phyloP scores from a whole-genome alignment of 2,797 vertebrate genomes.

The Discoglossus pictus region DNA sequence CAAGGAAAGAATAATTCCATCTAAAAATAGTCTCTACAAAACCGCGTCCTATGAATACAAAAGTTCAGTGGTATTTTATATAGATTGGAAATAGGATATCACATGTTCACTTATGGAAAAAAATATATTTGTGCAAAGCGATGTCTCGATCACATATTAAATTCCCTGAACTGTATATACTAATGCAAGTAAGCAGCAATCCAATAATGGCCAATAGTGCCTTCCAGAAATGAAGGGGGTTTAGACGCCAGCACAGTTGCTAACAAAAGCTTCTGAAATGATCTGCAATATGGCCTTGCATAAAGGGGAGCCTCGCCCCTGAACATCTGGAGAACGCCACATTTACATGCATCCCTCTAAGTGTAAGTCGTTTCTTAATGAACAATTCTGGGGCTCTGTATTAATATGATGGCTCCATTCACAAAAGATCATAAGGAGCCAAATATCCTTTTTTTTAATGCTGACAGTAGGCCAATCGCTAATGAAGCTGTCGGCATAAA shows the following conservation, averaged over 20 bases:
- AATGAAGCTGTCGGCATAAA: slow-evolving; percentile 78
- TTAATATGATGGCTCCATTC: slow-evolving; percentile 73
- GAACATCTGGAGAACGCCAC: slow-evolving; percentile 78
- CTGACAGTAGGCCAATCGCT: slow-evolving; percentile 75
- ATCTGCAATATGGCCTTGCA: slow-evolving; percentile 68
- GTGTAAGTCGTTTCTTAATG: slow-evolving; percentile 78
- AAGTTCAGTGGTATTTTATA: no score
- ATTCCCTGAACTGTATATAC: neutral
- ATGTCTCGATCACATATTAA: no score
- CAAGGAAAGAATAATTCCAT: no score
- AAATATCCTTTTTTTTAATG: slow-evolving; percentile 69
- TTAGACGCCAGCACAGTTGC: slow-evolving; percentile 62
- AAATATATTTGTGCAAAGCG: no score
- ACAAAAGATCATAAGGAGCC: slow-evolving; percentile 74
- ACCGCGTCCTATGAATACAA: no score
- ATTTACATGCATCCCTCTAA: slow-evolving; percentile 72
- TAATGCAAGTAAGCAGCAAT: neutral
- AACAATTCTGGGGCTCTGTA: slow-evolving; percentile 66
- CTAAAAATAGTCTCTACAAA: no score
- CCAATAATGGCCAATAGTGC: neutral
- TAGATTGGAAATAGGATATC: no score
- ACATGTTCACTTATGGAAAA: no score
- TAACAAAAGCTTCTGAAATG: slow-evolving; percentile 77
- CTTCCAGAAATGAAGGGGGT: neutral
- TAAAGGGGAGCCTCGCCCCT: slow-evolving; percentile 68